Evolutionary conservation across 2,113 vertebrate genomes (phyloP).

Genomic region (Ovibos moschatus): DNA sequence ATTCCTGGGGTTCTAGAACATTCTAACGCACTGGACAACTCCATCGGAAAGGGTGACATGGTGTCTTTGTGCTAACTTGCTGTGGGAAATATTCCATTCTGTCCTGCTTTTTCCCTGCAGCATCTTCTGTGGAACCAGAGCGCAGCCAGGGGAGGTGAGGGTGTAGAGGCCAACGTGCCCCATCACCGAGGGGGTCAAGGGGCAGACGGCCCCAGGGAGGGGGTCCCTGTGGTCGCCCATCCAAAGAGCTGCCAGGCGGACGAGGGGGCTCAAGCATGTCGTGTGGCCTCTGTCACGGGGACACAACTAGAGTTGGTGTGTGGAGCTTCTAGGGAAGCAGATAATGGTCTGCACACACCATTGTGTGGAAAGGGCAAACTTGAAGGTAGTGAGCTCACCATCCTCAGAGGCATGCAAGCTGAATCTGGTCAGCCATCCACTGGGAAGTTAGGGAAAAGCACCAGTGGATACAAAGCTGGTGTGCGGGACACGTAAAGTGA

Average conservation of each 20-base stretch:
- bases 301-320: not conserved
- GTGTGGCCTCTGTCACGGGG: rapidly evolving
- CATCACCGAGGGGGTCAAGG: rapidly evolving
- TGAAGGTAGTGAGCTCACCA: not conserved
- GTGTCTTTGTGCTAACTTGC: rapidly evolving
- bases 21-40: rapidly evolving
- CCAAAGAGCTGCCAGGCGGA: not conserved
- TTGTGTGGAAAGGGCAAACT: not conserved
- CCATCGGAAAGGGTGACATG: rapidly evolving
- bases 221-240: not conserved
- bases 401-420: not conserved
- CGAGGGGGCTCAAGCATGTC: rapidly evolving
- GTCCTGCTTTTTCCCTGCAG: not conserved
- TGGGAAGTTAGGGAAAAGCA: not conserved
- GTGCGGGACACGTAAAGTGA: rapidly evolving
- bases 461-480: rapidly evolving
- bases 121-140: not conserved
- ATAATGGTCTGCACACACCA: rapidly evolving
- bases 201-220: rapidly evolving
- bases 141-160: no score
- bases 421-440: not conserved
- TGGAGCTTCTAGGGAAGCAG: not conserved
- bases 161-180: rapidly evolving
- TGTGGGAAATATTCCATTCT: rapidly evolving
- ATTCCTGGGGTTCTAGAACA: not conserved